Base-by-base conservation (phyloP, 2,797 vertebrate genomes). In the Trachops cirrhosus region DNA sequence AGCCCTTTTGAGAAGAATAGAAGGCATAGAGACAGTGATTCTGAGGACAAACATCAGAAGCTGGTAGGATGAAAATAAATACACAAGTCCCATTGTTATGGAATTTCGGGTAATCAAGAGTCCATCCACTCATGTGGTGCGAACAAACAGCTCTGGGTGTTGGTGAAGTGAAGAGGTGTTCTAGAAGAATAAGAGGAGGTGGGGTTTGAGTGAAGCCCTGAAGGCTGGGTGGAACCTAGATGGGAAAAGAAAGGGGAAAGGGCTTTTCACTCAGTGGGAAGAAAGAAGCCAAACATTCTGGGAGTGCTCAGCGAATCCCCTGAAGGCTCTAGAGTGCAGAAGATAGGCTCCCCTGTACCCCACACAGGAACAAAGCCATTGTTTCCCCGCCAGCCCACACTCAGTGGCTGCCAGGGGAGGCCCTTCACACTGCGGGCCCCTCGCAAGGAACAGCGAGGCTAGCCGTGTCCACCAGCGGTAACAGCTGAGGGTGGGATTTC, bases 281-380 rank as follows among this genome's bases (percentile, higher is more conserved):
- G 34, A 88, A 80, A 77, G 57, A 46, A 84, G 32, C 39, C 54
- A 26, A 26, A 12, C 32, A 11, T 41, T 80, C 52, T 64, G 74
- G 5, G n/a, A 74, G n/a, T 48, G 64, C 19, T 34, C 75, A 32
- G 37, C 1, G 0, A 79, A 91, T 50, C 62, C 32, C 73, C 54
- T 14, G 34, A 87, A 91, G 67, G 46, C 92, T 78, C 93, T 68
- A 82, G 64, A 71, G 24, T 26, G 18, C 46, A 44, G 39, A 86
- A 84, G 52, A 9, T 14, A 2, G 1, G 22, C 15, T 62, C 52
- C 84, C 48, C 73, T 18, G 4, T 6, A 24, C 37, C 11, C 26
- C 44, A 73, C 64, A 32, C 16, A 50, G 67, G 54, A 68, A 64
- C 70, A 44, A 50, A 52, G 32, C 11, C 39, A 18, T 15, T 10